Evolutionary conservation across 2,113 vertebrate species (phyloP).

Genomic region (Nothocercus julius): DNA sequence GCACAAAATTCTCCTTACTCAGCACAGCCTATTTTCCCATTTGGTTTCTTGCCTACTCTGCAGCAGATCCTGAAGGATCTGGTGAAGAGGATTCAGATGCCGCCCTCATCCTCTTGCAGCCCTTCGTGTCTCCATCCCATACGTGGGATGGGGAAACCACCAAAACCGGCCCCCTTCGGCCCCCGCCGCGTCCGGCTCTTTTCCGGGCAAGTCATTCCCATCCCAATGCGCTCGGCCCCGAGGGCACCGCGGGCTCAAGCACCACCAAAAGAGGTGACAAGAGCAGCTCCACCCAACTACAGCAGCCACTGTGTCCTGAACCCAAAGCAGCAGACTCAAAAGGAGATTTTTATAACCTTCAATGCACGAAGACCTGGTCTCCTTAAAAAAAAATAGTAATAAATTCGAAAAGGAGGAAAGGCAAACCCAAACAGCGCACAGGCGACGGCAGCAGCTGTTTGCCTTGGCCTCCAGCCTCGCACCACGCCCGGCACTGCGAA

Average conservation of each 20-base stretch:
- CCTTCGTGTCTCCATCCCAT: fast-evolving
- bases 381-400: background rate
- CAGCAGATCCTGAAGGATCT: background rate
- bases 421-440: background rate
- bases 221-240: too few relatives aligned
- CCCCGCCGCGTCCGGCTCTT: too few relatives aligned
- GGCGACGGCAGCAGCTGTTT: background rate
- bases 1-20: background rate
- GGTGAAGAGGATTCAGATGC: fast-evolving
- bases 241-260: background rate
- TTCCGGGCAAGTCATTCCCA: too few relatives aligned
- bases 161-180: too few relatives aligned
- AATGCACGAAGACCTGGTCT: fast-evolving
- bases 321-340: background rate
- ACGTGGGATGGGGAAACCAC: background rate
- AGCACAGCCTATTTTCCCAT: background rate
- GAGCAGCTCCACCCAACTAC: too few relatives aligned
- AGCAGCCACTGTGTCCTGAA: background rate
- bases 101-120: background rate
- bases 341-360: background rate
- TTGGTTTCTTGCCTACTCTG: fast-evolving
- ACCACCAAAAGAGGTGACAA: background rate
- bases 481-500: background rate
- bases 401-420: background rate
- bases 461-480: background rate